A percentile compares a stretch with the other conserved stretches of the same genome.
These are phyloP conservation scores for Andrena trimmerana DNA, from an alignment of 2,888 invertebrate species.

Conservation along the genomic window DNA sequence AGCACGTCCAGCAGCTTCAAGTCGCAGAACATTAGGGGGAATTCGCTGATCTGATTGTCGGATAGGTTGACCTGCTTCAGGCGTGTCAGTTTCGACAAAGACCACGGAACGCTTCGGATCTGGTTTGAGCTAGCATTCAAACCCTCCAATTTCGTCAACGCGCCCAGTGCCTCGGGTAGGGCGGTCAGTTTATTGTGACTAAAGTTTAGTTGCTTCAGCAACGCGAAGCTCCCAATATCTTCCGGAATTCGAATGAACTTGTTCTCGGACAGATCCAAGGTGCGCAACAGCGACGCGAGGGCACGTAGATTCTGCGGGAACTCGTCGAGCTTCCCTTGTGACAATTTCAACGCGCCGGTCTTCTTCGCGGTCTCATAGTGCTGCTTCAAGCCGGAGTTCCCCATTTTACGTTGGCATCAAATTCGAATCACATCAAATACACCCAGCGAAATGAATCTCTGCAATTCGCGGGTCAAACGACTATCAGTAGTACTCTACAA, in stretches of 20 bases:
- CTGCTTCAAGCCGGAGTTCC: conserved; percentile 95
- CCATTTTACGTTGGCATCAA: conserved; percentile 88
- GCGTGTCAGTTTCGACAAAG: conserved; percentile 88
- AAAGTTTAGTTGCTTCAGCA: conserved; percentile 91
- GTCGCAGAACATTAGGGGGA: conserved; percentile 93
- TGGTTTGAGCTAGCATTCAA: conserved; percentile 93
- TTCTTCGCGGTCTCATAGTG: conserved; percentile 98
- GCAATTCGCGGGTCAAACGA: too few species aligned
- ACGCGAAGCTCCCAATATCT: conserved; percentile 91
- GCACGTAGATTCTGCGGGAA: conserved; percentile 89
- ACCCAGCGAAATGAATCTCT: neutral
- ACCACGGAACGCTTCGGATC: conserved; percentile 88
- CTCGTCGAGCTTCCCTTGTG: conserved; percentile 92
- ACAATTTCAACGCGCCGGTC: conserved; percentile 96
- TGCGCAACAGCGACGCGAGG: conserved; percentile 91
- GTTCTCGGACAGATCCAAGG: conserved; percentile 97
- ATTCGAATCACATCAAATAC: neutral
- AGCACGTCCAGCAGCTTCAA: conserved; percentile 94
- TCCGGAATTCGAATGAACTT: conserved; percentile 92
- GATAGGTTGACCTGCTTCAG: conserved; percentile 90
- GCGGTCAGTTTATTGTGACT: conserved; percentile 93
- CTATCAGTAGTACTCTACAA: neutral
- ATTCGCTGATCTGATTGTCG: conserved; percentile 91
- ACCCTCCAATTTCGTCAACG: conserved; percentile 90
- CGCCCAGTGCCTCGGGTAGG: conserved; percentile 89